Evolutionary conservation across 2,113 vertebrate genomes (phyloP).

Genomic region (Chloropsis hardwickii): DNA sequence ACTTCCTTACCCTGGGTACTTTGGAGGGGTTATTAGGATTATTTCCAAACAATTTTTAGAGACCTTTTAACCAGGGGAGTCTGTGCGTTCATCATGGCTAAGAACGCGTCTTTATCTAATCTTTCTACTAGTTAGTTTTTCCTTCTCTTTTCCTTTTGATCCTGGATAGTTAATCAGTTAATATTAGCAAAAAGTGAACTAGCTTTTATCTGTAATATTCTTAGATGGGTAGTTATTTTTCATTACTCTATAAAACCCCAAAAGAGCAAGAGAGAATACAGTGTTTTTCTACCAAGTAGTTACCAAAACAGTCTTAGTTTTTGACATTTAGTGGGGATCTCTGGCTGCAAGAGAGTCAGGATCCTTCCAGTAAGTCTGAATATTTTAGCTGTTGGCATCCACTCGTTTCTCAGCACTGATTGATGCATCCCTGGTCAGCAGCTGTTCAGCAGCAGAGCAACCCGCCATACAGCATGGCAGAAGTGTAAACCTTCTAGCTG

Average conservation of each 20-base stretch:
- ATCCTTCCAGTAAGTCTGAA: not conserved
- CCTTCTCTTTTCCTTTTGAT: not conserved
- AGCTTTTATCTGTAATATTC: not conserved
- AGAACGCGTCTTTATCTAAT: rapidly evolving
- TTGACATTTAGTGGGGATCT: not conserved
- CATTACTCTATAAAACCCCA: not conserved
- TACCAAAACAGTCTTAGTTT: not conserved
- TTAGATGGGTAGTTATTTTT: not conserved
- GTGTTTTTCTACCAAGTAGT: not conserved
- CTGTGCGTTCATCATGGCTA: not conserved
- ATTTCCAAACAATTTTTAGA: not conserved
- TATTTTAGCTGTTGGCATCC: not conserved
- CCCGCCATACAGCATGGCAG: not conserved
- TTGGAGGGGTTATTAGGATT: not conserved
- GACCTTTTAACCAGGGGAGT: not conserved
- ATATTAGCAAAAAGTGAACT: not conserved
- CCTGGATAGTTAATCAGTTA: not conserved
- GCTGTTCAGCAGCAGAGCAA: not conserved
- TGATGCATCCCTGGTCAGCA: not conserved
- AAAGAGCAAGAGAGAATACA: not conserved
- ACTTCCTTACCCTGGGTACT: not conserved
- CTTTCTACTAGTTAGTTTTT: not conserved
- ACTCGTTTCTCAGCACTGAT: not conserved
- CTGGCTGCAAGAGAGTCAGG: not conserved
- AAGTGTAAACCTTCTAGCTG: not conserved